Base-by-base conservation (phyloP, 2,797 vertebrate genomes). In the Parauchenoglanis ngamensis region DNA sequence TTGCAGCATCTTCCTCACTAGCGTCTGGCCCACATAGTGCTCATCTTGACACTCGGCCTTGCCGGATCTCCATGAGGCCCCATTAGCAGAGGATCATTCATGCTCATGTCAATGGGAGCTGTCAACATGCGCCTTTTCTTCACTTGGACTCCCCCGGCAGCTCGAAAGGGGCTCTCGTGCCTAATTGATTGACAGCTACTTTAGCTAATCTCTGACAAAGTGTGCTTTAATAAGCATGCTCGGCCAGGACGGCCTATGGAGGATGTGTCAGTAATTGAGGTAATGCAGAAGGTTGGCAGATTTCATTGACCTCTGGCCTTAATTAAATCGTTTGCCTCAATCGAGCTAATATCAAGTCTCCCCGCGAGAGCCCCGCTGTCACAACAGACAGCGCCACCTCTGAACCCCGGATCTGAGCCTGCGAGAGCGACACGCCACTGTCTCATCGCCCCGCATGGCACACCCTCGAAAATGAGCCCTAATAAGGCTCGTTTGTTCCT, bases 331-430 rank as follows among this genome's bases (percentile, higher is more conserved):
- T 90, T 89, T 90, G 82, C 96, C 95, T 96, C 85, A 94, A 95
- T 95, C 94, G 95, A 95, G 95, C 94, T 94, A 96, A 95, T 95
- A 95, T 96, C 96, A 95, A 95, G 93, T 95, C 87, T 61, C 94
- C 94, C 95, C 94, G 93, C 91, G 90, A 91, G 96, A 93, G 94
- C 93, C 94, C 78, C 94, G 94, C 95, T 95, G 93, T 95, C 95
- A 93, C 93, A 92, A 94, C 94, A 96, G 94, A 95, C 91, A 92
- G 92, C 31, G 86, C 94, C 94, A 96, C 95, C 95, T 95, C 94
- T 0, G 93, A 93, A 95, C 95, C 95, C 92, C 94, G 94, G 95
- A 79, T 95, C 94, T 95, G 90, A 89, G 95, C 92, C 93, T 92
- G 92, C 92, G 94, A 93, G 94, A 95, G 93, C 95, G 93, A 94